Base-by-base conservation (phyloP, 2,888 invertebrate genomes). In the Eupeodes luniger region DNA sequence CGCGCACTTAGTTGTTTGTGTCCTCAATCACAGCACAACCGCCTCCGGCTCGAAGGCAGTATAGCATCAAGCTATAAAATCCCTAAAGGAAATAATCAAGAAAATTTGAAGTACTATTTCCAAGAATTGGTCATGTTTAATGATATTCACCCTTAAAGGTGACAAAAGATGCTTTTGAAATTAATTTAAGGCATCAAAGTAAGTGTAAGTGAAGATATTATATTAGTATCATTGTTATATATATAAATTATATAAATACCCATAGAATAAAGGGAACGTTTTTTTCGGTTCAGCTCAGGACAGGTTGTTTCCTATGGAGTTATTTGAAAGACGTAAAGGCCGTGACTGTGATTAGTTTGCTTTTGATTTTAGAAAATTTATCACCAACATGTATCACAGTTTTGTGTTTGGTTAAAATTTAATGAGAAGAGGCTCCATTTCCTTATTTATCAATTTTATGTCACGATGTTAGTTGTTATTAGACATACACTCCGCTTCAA, bases 91-190 rank as follows among this genome's bases (percentile, higher is more conserved):
- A 70, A 64, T 80, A 70, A 78, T 75, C 64, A 82, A 70, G 78
- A 47, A 80, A 66, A 76, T 79, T 80, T 76, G 66, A 36, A 57
- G 70, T 51, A 76, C 70, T 59, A 76, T 83, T 86, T 80, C 40
- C 69, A 9, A 49, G 70, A 80, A 86, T 76, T 70, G 86, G 83
- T 79, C 86, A 86, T 79, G 66, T 83, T 79, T 86, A 83, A 86
- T 86, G 79, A 83, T 70, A 80, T 86, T 80, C 86, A 79, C 53
- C 70, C 70, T 72, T 49, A 70, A 66, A 79, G 57, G 57, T 64
- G 69, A 27, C 62, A 67, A 66, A 40, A 57, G 62, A 86, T 69
- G 78, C 11, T 78, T 82, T 70, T 79, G 62, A 79, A 83, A 86
- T 86, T 83, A 86, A 83, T 86, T 86, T 79, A 34, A 81, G 34